Percentiles rank a stretch among this genome's conserved stretches.
Conservation (phyloP, 1,140 invertebrate species). For the Neuroterus valhalla region DNA sequence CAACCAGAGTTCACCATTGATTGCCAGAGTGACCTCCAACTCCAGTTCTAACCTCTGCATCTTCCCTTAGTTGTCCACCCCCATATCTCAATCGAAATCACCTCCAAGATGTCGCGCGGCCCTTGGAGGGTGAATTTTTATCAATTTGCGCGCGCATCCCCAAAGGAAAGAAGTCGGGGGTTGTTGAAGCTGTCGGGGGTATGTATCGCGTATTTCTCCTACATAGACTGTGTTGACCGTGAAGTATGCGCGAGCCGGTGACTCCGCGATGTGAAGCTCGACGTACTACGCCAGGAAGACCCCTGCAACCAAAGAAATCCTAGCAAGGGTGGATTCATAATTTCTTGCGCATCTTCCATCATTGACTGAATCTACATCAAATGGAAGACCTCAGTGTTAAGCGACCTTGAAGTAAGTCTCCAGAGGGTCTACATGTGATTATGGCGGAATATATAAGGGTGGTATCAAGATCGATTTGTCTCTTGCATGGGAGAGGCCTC, state of each 20-base stretch:
- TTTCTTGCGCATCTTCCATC: not conserved
- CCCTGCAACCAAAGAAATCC: not conserved
- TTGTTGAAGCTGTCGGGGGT: not conserved
- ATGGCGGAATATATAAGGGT: constrained; percentile 31
- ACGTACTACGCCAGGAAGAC: constrained; percentile 31
- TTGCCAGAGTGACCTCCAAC: constrained; percentile 27
- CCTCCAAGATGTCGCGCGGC: not conserved
- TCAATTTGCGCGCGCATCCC: constrained; percentile 30
- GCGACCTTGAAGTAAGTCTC: constrained; percentile 39
- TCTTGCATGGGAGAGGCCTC: constrained; percentile 47
- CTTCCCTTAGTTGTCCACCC: constrained; percentile 1
- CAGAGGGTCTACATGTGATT: constrained; percentile 31
- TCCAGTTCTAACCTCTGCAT: constrained; percentile 6
- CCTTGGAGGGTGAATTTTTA: constrained; percentile 4
- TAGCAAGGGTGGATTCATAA: not conserved
- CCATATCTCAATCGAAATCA: not conserved
- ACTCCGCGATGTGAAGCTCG: constrained; percentile 36
- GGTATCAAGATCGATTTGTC: constrained; percentile 47
- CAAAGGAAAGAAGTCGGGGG: constrained; percentile 2
- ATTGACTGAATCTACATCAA: not conserved
- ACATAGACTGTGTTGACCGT: constrained; percentile 30
- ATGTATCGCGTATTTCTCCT: constrained; percentile 43
- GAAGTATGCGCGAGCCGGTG: constrained; percentile 53
- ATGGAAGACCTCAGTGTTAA: constrained; percentile 20
- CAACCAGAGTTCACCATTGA: not conserved